Percentiles rank a stretch among this genome's conserved stretches.
These are phyloP conservation scores for Ichneumoninae sp. DNA, from an alignment of 2,888 invertebrate species.

Conservation along the genomic window DNA sequence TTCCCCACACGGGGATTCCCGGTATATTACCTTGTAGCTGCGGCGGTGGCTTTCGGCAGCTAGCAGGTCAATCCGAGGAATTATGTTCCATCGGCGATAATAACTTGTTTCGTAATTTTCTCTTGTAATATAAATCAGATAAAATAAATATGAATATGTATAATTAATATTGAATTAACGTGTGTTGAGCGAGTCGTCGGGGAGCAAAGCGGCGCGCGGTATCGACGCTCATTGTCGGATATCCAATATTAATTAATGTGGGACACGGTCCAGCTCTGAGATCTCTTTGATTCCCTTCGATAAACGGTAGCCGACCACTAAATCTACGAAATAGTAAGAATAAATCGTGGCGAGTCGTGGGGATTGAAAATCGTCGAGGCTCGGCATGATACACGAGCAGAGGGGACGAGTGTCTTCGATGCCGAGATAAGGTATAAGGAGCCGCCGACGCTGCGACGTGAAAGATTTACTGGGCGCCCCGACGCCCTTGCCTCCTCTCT, in stretches of 20 bases:
- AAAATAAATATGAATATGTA: constrained; percentile 35
- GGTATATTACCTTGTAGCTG: not conserved
- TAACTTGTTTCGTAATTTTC: constrained; percentile 67
- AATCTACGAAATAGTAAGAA: constrained; percentile 77
- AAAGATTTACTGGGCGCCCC: constrained; percentile 78
- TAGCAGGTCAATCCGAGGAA: constrained; percentile 36
- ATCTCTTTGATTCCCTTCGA: constrained; percentile 42
- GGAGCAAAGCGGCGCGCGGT: constrained; percentile 8
- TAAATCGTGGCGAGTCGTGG: constrained; percentile 71
- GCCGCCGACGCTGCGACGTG: constrained; percentile 61
- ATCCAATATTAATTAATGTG: constrained; percentile 59
- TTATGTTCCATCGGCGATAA: constrained; percentile 56
- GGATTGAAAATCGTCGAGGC: constrained; percentile 68
- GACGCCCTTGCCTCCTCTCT: constrained; percentile 69
- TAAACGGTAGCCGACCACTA: constrained; percentile 76
- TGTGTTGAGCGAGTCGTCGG: not conserved
- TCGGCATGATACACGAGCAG: constrained; percentile 58
- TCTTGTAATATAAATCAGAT: constrained; percentile 16
- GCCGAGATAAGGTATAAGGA: constrained; percentile 64
- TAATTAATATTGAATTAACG: constrained; percentile 51
- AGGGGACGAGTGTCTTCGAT: constrained; percentile 58
- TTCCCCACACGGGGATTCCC: constrained; percentile 46
- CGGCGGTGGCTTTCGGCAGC: not conserved
- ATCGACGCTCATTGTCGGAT: constrained; percentile 6
- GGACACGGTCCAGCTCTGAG: constrained; percentile 25